Evolutionary conservation across 2,797 vertebrate genomes (phyloP).

Genomic region (Sebastes cheni): DNA sequence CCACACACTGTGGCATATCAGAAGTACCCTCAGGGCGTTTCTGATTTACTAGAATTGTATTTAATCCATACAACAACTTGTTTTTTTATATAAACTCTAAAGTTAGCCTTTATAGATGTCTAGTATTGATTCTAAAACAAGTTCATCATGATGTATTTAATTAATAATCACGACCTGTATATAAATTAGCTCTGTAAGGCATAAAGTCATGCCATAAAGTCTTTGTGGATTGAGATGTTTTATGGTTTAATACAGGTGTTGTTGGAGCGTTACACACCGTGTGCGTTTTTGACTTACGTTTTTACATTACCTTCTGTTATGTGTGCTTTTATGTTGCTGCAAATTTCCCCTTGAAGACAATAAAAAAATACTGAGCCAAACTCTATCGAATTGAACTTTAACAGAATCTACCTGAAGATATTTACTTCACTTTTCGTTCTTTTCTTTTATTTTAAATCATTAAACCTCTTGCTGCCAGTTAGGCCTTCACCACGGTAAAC

Average conservation of each 20-base stretch:
- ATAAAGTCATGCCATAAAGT: not conserved
- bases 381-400: not conserved
- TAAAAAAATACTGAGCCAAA: not conserved
- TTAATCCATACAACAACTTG: not conserved
- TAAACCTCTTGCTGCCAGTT: not conserved
- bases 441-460: not conserved
- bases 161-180: not conserved
- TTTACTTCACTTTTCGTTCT: not conserved
- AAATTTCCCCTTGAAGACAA: not conserved
- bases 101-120: not conserved
- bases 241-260: not conserved
- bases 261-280: fast-evolving
- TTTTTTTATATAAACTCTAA: not conserved
- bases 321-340: not conserved
- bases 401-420: not conserved
- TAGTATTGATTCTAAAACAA: not conserved
- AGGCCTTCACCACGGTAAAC: not conserved
- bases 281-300: not conserved
- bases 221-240: not conserved
- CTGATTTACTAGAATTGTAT: not conserved
- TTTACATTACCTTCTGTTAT: not conserved
- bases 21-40: not conserved
- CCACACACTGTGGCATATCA: not conserved
- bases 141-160: not conserved
- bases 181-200: not conserved